Conservation (phyloP, 2,888 invertebrate genomes). For the Trypoxylon attenuatum region DNA sequence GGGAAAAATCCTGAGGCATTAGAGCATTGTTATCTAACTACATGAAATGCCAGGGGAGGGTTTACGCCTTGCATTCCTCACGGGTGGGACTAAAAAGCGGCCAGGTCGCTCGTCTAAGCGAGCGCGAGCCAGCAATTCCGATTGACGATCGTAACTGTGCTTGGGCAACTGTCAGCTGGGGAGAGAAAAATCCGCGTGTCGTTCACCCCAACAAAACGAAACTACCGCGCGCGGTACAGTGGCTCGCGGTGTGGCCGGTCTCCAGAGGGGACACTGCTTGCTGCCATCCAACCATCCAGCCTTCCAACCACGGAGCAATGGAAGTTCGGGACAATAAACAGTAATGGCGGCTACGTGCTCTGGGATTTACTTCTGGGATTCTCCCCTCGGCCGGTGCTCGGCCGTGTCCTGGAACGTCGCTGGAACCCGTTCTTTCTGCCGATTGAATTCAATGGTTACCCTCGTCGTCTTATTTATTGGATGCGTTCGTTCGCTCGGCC, state of each 20-base stretch:
- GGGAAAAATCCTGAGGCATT: neutral
- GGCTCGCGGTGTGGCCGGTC: conserved; percentile 50
- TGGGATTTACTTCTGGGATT: conserved; percentile 64
- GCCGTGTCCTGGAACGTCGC: conserved; percentile 40
- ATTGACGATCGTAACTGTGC: conserved; percentile 10
- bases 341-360: conserved; percentile 65
- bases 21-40: neutral
- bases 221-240: conserved; percentile 48
- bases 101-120: no score
- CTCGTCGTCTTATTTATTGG: conserved; percentile 62
- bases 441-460: conserved; percentile 62
- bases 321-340: conserved; percentile 66
- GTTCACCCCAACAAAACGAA: conserved; percentile 50
- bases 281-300: conserved; percentile 4
- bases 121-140: no score
- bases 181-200: conserved; percentile 40
- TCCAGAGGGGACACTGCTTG: no score
- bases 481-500: conserved; percentile 57
- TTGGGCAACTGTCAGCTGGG: conserved; percentile 5
- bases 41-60: neutral
- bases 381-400: conserved; percentile 7
- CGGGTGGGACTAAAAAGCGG: neutral
- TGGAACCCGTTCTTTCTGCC: conserved; percentile 59
- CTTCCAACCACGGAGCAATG: conserved; percentile 54
- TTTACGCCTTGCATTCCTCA: neutral